Conservation (phyloP, 2,797 vertebrate species). For the Pitangus sulphuratus region DNA sequence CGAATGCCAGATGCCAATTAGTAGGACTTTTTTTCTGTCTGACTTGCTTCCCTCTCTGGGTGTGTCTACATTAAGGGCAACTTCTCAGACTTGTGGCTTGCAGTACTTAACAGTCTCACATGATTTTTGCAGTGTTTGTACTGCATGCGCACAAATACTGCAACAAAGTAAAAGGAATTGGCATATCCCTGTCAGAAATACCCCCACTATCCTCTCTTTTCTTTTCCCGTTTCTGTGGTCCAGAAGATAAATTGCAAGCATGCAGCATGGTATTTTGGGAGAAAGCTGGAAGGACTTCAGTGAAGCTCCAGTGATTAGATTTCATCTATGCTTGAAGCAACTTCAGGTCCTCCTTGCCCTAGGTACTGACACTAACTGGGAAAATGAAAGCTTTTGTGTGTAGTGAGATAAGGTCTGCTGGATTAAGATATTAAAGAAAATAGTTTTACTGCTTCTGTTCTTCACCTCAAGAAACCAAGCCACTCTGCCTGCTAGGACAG, state of each 20-base stretch:
- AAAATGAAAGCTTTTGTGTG: constrained; percentile 6
- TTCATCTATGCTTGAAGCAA: neutral
- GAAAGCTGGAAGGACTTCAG: neutral
- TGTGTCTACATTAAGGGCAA: neutral
- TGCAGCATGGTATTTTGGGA: neutral
- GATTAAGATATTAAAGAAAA: neutral
- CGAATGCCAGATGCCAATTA: neutral
- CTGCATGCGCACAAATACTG: neutral
- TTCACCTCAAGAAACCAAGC: neutral
- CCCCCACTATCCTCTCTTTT: neutral
- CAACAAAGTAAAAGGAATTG: neutral
- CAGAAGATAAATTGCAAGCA: neutral
- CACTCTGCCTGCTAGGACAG: neutral
- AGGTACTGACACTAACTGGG: neutral
- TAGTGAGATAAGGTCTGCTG: neutral
- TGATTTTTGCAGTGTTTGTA: neutral
- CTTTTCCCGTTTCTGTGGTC: neutral
- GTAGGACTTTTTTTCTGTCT: neutral
- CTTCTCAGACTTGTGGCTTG: neutral
- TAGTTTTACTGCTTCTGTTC: neutral
- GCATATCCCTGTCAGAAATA: neutral
- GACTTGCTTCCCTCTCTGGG: neutral
- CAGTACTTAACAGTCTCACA: neutral
- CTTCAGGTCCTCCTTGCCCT: neutral
- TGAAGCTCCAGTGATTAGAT: neutral